Base-by-base conservation (phyloP, 2,888 invertebrate species). In the Chirona hameri region DNA sequence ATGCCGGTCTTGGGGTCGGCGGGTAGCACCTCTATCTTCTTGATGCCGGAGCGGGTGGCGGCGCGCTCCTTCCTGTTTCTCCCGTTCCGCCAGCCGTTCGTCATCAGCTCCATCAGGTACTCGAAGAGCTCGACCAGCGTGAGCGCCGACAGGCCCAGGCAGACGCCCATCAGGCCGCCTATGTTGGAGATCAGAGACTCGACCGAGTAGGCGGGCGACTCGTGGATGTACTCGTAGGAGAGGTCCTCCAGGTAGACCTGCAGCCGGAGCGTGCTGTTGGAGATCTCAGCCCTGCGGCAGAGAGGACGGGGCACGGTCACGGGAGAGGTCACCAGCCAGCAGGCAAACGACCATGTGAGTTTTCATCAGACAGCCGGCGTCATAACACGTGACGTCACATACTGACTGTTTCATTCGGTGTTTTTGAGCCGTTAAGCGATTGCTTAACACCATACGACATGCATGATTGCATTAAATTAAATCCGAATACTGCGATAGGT, bases 131-230 rank as follows among this genome's bases (percentile, higher is more conserved):
- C 76, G 39, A 76, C 21, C 39, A 76, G 21, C 24, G 76, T 76
- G 21, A 76, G 39, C 10, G 76, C 76, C 24, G 76, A 76, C 7
- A 76, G 39, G 76, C 76, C 76, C 18, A 76, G 21, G 24, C 39
- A 76, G 24, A 76, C 24, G 46, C 76, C 76, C 76, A 76, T 39
- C 76, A 76, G 24, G 12, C 76, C 76, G 46, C 76, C 76, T 18
- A 76, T 76, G 76, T 76, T 76, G 76, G 39, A 46, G 76, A 76
- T 24, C 39, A 76, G 76, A 39, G 39, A 39, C 76, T 46, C 76
- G 21, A 76, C 4, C 0, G 76, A 76, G 76, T 76, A 76, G 39
- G 76, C 76, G 15, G 39, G 31, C 46, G 76, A 46, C 76, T 76
- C 76, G 39, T 24, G 21, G 39, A 76, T 76, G 24, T 24, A 18